Base-by-base conservation (phyloP, 2,797 vertebrate genomes). In the Hoplostethus atlanticus region DNA sequence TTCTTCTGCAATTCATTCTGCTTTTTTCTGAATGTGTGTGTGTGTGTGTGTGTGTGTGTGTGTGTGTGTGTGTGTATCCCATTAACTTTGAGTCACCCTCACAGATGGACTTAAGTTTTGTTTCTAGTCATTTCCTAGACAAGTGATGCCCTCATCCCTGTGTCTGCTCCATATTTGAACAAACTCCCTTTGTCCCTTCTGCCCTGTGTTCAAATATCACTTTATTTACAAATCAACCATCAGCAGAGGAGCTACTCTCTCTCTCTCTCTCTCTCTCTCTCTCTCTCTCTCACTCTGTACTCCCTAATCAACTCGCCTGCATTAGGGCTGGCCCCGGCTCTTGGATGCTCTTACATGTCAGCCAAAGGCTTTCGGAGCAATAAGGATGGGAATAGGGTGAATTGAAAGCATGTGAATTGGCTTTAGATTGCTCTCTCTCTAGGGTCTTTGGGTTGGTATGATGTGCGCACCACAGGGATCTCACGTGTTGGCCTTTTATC, bases 401-500 rank as follows among this genome's bases (percentile, higher is more conserved):
- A 93, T 86, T 87, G 73, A 76, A 89, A 89, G 85, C 91, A 91
- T 89, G 83, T 91, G 89, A 92, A 88, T 58, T 79, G 78, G 84
- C 84, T 91, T 87, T 80, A 68, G 78, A 76, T 78, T 42, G 40
- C 54, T 62, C 40, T 64, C 40, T 64, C 78, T 81, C 17, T 63
- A 55, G 63, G 80, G 77, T 73, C 73, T 81, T 75, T 13, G 55
- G 52, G 67, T 71, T 83, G 83, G 81, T 77, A 77, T 87, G 84
- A 85, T 80, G 73, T 83, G 50, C 44, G 74, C 87, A 89, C 89
- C 76, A 48, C 73, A 81, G 85, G 83, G 81, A 77, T 89, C 81
- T 89, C 85, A 89, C 80, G 67, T 89, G 87, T 87, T 84, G 80
- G 83, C 80, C 85, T 92, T 92, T 94, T 92, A 92, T 93, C 92